Percentiles rank a stretch among this genome's conserved stretches.
Evolutionary conservation across 1,140 invertebrate genomes (phyloP).

Genomic region (Scaptomyza montana): DNA sequence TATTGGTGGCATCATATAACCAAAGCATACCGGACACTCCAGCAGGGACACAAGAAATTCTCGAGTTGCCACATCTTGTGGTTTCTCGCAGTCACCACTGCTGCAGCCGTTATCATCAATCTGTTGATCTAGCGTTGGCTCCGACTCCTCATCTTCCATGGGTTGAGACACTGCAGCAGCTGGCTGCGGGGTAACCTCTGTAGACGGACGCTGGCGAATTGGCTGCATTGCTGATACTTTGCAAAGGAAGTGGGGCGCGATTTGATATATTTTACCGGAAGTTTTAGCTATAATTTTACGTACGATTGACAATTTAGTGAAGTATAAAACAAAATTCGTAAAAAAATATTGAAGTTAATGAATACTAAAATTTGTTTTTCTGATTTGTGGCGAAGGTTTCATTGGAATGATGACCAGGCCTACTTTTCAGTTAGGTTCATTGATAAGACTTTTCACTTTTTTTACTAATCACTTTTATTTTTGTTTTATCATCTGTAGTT

Average conservation of each 20-base stretch:
- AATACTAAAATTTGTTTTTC: constrained; percentile 43
- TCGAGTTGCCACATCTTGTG: constrained; percentile 27
- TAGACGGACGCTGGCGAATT: constrained; percentile 40
- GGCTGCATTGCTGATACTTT: constrained; percentile 28
- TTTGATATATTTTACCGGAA: constrained; percentile 37
- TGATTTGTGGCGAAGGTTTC: constrained; percentile 15
- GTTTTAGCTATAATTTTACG: constrained; percentile 38
- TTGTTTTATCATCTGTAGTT: constrained; percentile 67
- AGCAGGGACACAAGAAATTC: constrained; percentile 96
- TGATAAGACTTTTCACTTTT: constrained; percentile 34
- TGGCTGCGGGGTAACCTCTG: constrained; percentile 11
- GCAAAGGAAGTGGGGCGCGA: not conserved
- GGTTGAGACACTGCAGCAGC: constrained; percentile 24
- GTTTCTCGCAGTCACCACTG: constrained; percentile 33
- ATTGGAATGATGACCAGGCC: constrained; percentile 34
- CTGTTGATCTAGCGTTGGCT: constrained; percentile 2
- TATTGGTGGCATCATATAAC: constrained; percentile 99
- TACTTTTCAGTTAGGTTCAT: constrained; percentile 15
- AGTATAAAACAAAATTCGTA: constrained; percentile 47
- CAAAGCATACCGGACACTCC: constrained; percentile 99
- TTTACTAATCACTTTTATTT: constrained; percentile 81
- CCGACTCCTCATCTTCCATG: constrained; percentile 11
- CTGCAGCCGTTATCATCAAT: constrained; percentile 9
- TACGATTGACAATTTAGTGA: constrained; percentile 52
- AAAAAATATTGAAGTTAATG: constrained; percentile 5